Conservation (phyloP, 2,888 invertebrate genomes). For the Uropetala carovei region DNA sequence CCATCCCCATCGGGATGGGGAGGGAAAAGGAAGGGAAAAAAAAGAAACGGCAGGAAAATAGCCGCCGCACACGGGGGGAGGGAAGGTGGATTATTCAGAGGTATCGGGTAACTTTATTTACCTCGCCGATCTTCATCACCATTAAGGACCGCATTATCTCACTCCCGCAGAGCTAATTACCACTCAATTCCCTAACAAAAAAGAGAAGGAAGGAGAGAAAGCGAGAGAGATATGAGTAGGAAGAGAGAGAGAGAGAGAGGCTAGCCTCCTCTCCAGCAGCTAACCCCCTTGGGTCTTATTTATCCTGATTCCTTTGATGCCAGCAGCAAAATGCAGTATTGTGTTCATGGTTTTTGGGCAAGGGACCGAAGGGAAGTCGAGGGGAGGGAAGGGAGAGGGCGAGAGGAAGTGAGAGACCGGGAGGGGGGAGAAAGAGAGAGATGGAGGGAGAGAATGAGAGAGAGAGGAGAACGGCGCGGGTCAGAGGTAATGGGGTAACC, state of each 20-base stretch:
- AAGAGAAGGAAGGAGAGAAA: neutral
- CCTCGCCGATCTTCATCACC: constrained; percentile 25
- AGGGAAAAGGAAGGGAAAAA: neutral
- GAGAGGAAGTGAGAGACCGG: neutral
- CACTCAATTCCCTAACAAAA: constrained; percentile 12
- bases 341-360: constrained; percentile 41
- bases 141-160: constrained; percentile 19
- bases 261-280: too few relatives aligned
- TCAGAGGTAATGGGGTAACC: constrained; percentile 31
- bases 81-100: neutral
- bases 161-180: constrained; percentile 37
- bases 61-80: neutral
- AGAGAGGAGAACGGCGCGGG: neutral
- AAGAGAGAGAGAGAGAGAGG: too few relatives aligned
- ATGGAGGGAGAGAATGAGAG: neutral
- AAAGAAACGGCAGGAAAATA: neutral
- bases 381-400: neutral
- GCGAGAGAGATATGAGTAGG: too few relatives aligned
- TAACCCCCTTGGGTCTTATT: constrained; percentile 21
- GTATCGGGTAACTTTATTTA: constrained; percentile 49
- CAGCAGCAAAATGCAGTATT: constrained; percentile 53
- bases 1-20: too few relatives aligned
- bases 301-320: constrained; percentile 50
- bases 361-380: neutral
- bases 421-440: neutral